Base-by-base conservation (phyloP, 2,888 invertebrate genomes). In the Amorpha juglandis region DNA sequence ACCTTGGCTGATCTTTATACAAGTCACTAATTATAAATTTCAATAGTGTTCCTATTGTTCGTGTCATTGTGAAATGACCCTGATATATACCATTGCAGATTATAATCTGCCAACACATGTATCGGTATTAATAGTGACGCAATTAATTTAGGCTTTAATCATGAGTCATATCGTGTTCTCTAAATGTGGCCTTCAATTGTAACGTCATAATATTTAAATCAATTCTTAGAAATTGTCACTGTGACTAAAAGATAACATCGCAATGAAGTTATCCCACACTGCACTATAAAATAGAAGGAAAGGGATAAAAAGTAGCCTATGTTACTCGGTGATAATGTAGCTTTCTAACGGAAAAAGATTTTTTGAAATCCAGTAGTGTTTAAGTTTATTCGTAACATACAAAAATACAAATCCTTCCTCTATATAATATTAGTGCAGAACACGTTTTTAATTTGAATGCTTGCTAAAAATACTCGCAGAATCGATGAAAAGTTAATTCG, bases 21-120 rank as follows among this genome's bases (percentile, higher is more conserved):
- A 19, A 58, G 12, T 19, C 11, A 38, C n/a, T 58, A 58, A 38
- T 58, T 58, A 58, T 58, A 27, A 33, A 53, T 58, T 42, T 58
- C 42, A 42, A 42, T 58, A 38, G 16, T 38, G 8, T 12, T n/a
- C 19, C 19, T 8, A 42, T 14, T 58, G 42, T 42, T 21, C 52
- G 42, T 19, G 38, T 16, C 38, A 21, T 58, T 58, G 58, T 58
- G 38, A 8, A 58, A 58, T 19, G 38, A 19, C 58, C 58, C 58
- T 42, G 42, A 50, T 55, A 16, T 53, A 33, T 16, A 12, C 45
- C 45, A 45, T 45, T 45, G 58, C 19, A 42, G 42, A 58, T 42
- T 58, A 42, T 11, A 27, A 55, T 58, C 55, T 58, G 38, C 16
- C 48, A 16, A 16, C 55, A 55, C 52, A 53, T 19, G 38, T 58